Conservation (phyloP, 2,113 vertebrate species). For the Oenanthe oenanthe region DNA sequence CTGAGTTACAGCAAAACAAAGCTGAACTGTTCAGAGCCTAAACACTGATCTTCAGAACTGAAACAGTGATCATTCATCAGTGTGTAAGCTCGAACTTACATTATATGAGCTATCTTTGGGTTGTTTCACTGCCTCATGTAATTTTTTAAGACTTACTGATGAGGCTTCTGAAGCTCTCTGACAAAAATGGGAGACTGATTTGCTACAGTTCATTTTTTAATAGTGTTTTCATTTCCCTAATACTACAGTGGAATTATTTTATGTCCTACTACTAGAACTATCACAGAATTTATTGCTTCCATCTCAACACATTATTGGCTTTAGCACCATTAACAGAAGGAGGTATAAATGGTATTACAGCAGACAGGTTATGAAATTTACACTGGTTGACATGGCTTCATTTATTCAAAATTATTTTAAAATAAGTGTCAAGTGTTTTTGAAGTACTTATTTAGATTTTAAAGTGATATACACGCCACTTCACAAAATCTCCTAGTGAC, state of each 20-base stretch:
- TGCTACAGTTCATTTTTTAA: not conserved
- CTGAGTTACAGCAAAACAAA: not conserved
- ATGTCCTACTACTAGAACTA: not conserved
- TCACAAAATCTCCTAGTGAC: not conserved
- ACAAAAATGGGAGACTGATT: not conserved
- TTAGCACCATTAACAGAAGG: not conserved
- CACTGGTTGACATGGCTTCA: not conserved
- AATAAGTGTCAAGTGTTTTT: not conserved
- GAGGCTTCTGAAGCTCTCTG: not conserved
- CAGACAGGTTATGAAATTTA: not conserved
- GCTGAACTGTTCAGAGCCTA: not conserved
- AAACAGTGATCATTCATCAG: not conserved
- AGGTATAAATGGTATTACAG: not conserved
- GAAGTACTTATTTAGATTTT: not conserved
- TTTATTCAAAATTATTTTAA: not conserved
- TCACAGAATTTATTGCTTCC: not conserved
- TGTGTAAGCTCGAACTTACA: not conserved
- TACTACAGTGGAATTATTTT: not conserved
- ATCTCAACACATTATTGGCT: not conserved
- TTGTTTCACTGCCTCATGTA: not conserved
- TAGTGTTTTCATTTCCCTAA: not conserved
- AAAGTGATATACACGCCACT: not conserved
- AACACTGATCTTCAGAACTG: not conserved
- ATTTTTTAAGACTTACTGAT: not conserved
- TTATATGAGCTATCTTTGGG: not conserved